Evolutionary conservation across 2,888 invertebrate genomes (phyloP), one percentile per base, ranked within the genome.

Genomic region (Penaeus monodon): DNA sequence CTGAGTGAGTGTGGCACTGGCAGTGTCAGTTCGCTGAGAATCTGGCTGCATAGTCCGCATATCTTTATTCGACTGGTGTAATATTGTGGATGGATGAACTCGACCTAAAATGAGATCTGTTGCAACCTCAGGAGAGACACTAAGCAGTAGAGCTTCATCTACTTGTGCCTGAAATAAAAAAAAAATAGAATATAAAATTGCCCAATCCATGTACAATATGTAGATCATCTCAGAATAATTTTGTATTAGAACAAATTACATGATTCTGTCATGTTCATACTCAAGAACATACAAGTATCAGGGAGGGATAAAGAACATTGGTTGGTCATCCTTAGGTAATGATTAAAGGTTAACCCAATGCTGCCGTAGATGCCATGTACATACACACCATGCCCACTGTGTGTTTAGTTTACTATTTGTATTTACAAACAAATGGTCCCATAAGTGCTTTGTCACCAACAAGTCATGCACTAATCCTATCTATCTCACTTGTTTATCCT

Each of bases 51-150:
- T 73, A 70, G 63, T 20, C 70, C 57, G 77, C 22, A 76, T 1
- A 27, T n/a, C 27, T 2, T n/a, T 57, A n/a, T 49, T 77, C 27
- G 77, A 57, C 7, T 29, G 66, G 49, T 38, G 65, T 12, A 86
- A 63, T 33, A 86, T 57, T n/a, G 81, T 66, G 29, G 86, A 81
- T 24, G 86, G 86, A 65, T 77, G 63, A 29, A 81, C 77, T 33
- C 77, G 81, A 12, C 86, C 86, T 2, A 86, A 44, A 1, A 86
- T 86, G 63, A 86, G 81, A 79, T 63, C 77, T 6, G 86, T 86
- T 24, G 86, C 86, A n/a, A 86, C 76, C 38, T 86, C 86, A 24
- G 86, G 73, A 57, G 77, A 76, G 17, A 66, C 81, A 57, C 81
- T 86, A 68, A 65, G 24, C 17, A 86, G 63, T 10, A 86, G 77